Evolutionary conservation across 2,113 vertebrate species (phyloP).

Genomic region (Genyomyrus donnyi): DNA sequence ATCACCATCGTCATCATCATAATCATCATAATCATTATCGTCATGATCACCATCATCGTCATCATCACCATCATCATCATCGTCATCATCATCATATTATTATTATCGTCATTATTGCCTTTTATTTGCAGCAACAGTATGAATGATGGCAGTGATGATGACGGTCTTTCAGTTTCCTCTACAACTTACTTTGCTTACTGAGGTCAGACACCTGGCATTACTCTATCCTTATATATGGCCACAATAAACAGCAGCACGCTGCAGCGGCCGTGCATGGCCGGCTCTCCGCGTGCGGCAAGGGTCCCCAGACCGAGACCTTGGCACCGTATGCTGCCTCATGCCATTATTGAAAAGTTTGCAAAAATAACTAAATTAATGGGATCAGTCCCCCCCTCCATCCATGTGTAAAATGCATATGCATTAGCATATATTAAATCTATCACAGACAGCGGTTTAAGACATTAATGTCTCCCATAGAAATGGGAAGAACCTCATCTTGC

Average conservation of each 20-base stretch:
- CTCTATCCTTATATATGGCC: not conserved
- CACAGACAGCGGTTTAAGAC: not conserved
- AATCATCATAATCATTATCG: too few relatives aligned
- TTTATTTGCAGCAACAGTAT: not conserved
- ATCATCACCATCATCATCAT: too few relatives aligned
- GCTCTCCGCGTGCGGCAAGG: not conserved
- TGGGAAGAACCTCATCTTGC: not conserved
- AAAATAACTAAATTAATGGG: conserved; percentile 6
- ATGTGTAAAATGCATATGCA: conserved; percentile 5
- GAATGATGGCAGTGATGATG: not conserved
- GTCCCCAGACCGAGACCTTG: not conserved
- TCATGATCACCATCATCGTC: too few relatives aligned
- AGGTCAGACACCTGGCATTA: not conserved
- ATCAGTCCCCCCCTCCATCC: not conserved
- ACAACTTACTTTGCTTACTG: not conserved
- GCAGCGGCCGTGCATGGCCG: too few relatives aligned
- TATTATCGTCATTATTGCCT: not conserved
- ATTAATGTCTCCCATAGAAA: not conserved
- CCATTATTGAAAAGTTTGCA: not conserved
- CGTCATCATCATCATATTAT: not conserved
- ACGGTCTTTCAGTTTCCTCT: not conserved
- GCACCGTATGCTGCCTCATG: not conserved
- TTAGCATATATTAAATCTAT: conserved; percentile 5
- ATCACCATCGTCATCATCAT: too few relatives aligned
- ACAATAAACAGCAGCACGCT: not conserved